These are phyloP conservation scores for Poecilia picta DNA, from an alignment of 2,797 vertebrate genomes.

Conservation along the genomic window DNA sequence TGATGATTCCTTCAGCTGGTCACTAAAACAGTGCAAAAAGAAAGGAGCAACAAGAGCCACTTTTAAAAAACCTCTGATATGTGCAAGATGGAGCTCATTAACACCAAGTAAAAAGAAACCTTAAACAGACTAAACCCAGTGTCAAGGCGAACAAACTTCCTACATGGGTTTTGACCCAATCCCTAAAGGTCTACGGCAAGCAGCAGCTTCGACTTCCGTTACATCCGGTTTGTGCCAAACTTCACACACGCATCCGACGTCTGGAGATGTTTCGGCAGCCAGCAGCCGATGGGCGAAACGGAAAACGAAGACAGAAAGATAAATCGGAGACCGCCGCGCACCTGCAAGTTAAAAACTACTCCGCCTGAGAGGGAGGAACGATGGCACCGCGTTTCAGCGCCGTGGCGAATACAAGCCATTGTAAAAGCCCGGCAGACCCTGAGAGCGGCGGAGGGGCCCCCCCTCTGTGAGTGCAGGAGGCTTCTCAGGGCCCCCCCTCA, in stretches of 20 bases:
- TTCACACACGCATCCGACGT: slow-evolving; percentile 16
- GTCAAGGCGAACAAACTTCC: slow-evolving; percentile 32
- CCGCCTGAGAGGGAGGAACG: slow-evolving; percentile 35
- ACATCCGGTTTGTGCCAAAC: slow-evolving; percentile 22
- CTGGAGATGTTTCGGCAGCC: slow-evolving; percentile 39
- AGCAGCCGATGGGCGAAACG: slow-evolving; percentile 45
- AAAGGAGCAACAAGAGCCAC: slow-evolving; percentile 27
- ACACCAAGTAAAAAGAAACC: slow-evolving; percentile 25
- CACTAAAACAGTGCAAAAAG: slow-evolving; percentile 42
- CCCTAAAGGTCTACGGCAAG: slow-evolving; percentile 32
- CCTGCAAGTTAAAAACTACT: slow-evolving; percentile 55
- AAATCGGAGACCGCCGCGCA: slow-evolving; percentile 40
- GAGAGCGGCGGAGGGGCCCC: slow-evolving; percentile 76
- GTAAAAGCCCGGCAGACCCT: slow-evolving; percentile 92
- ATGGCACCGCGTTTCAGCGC: slow-evolving; percentile 65
- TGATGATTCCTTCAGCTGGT: slow-evolving; percentile 33
- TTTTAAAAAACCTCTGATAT: slow-evolving; percentile 51
- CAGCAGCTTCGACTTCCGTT: slow-evolving; percentile 28
- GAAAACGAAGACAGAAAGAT: slow-evolving; percentile 6
- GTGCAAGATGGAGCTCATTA: slow-evolving; percentile 21
- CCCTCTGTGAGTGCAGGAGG: slow-evolving; percentile 65
- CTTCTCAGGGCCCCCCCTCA: slow-evolving; percentile 50
- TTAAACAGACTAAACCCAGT: slow-evolving; percentile 21
- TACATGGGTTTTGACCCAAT: slow-evolving; percentile 68
- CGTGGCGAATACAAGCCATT: slow-evolving; percentile 98